Evolutionary conservation across 2,113 vertebrate genomes (phyloP).

Genomic region (Nymphicus hollandicus): DNA sequence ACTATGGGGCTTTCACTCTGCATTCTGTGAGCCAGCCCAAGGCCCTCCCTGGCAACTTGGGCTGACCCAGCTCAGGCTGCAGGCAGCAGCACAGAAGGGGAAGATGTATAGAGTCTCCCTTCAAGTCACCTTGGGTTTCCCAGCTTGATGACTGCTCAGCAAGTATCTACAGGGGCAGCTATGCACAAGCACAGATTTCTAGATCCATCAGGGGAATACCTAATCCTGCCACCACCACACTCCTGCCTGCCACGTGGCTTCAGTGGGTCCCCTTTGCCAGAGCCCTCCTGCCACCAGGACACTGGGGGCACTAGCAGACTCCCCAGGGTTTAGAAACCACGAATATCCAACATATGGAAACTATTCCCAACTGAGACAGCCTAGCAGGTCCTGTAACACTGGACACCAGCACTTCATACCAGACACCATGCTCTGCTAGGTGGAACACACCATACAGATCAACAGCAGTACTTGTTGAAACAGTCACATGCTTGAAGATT

Average conservation of each 20-base stretch:
- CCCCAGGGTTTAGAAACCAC: background rate
- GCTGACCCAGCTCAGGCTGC: background rate
- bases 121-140: background rate
- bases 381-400: background rate
- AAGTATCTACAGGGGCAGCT: background rate
- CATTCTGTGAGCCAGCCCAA: background rate
- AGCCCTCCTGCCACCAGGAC: background rate
- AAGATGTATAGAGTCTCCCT: background rate
- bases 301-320: background rate
- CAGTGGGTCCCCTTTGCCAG: background rate
- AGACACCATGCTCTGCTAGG: background rate
- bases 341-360: background rate
- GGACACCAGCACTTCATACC: background rate
- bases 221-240: background rate
- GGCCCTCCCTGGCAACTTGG: background rate
- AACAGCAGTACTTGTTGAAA: background rate
- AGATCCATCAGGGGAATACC: background rate
- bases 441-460: background rate
- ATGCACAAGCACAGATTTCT: background rate
- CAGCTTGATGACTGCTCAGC: background rate
- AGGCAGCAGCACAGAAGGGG: background rate
- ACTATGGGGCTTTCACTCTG: background rate
- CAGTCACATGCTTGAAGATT: accelerated
- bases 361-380: background rate
- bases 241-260: background rate